Evolutionary conservation across 2,888 invertebrate species (phyloP), one percentile per base, ranked within the genome.

Genomic region (Kuschelorhynchus macadamiae): DNA sequence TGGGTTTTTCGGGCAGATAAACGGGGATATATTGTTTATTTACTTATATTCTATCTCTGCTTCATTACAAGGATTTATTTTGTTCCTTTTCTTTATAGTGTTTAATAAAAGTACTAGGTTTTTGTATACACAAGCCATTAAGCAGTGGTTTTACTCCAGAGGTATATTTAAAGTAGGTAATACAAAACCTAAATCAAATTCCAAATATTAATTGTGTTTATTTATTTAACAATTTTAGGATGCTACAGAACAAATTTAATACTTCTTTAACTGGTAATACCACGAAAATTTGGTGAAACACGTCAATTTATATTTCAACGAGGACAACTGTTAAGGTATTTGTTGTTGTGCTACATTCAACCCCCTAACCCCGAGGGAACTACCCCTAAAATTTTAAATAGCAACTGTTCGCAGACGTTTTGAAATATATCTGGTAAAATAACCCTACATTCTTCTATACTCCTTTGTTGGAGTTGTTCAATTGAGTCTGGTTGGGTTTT

Each of bases 51-150:
- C 86, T 44, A 74, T 88, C 12, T 85, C 87, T 0, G 86, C 85
- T 0, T 86, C 87, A 0, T 83, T 85, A 65, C 89, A 89, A 80
- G 89, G 89, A 0, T 87, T 89, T 70, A 84, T 89, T n/a, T 79
- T 89, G 72, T 89, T 89, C 74, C 52, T 88, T 47, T 88, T 89
- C 78, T 88, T 89, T 74, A 86, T 89, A 1, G 76, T 88, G 1
- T 87, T 87, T 1, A 88, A 89, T 76, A 86, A 87, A 72, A 87
- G 86, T 79, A 87, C 88, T 1, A 83, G 88, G 46, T 84, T 86
- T 71, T 77, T 88, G 64, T 88, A 78, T 53, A 33, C 68, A 85
- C 74, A 76, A 14, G 46, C 67, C 17, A 62, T 75, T 14, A 75
- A 72, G 56, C 69, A 68, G 25, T 76, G 77, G 76, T 66, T 75